Percentiles rank a stretch among this genome's conserved stretches.
phyloP scores from a whole-genome alignment of 2,888 invertebrate species.

The Drosophila lacicola region DNA sequence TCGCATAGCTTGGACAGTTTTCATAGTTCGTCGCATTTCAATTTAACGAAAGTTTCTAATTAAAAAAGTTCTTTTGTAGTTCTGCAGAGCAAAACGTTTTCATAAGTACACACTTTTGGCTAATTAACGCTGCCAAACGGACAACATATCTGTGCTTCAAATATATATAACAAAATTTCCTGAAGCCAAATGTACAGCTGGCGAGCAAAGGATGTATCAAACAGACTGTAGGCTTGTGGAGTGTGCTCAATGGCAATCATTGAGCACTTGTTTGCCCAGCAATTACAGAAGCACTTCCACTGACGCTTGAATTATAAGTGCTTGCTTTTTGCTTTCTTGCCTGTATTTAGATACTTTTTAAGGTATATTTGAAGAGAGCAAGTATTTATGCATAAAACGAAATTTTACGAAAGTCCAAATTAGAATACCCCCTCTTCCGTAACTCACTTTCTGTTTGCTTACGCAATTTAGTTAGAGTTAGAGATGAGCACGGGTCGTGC shows the following conservation, averaged over 20 bases:
- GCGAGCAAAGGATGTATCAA: conserved; percentile 22
- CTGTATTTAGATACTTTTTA: conserved; percentile 23
- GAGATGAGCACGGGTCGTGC: no score
- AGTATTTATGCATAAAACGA: conserved; percentile 35
- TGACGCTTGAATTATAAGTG: conserved; percentile 21
- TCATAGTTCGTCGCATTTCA: background rate
- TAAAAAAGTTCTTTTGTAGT: conserved; percentile 28
- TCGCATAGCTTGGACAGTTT: background rate
- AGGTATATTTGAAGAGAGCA: conserved; percentile 5
- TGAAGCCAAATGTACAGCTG: conserved; percentile 9
- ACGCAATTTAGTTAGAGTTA: conserved; percentile 46
- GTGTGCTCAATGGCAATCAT: conserved; percentile 29
- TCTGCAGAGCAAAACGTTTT: conserved; percentile 12
- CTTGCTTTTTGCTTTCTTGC: conserved; percentile 9
- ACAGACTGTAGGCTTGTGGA: conserved; percentile 14
- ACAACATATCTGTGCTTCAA: conserved; percentile 1
- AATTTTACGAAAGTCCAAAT: conserved; percentile 28
- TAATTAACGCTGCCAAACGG: conserved; percentile 41
- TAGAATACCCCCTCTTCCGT: background rate
- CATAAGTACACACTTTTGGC: conserved; percentile 13
- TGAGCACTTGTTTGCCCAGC: conserved; percentile 52
- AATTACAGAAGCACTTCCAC: conserved; percentile 51
- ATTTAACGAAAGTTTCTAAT: conserved; percentile 13
- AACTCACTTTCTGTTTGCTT: conserved; percentile 27
- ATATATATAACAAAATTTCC: conserved; percentile 1